phyloP scores from a whole-genome alignment of 2,888 invertebrate genomes.

The Lymantria dispar region DNA sequence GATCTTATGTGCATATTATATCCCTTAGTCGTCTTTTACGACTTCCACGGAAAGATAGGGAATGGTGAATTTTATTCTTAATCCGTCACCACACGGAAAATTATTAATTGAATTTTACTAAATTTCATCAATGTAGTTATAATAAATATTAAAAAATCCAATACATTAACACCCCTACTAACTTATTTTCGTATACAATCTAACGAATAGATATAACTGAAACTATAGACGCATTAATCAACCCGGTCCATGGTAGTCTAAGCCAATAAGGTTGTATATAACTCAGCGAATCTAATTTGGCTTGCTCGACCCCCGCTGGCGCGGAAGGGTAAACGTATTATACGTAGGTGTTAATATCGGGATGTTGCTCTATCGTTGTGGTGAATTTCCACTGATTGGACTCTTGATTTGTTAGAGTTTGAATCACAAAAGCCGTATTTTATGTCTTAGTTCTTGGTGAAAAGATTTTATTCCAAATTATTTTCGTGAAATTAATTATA shows the following conservation, averaged over 20 bases:
- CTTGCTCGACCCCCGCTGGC: slow-evolving; percentile 41
- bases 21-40: no score
- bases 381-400: slow-evolving; percentile 30
- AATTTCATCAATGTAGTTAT: no score
- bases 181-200: slow-evolving; percentile 7
- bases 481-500: no score
- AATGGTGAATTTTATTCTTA: no score
- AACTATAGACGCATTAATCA: slow-evolving; percentile 60
- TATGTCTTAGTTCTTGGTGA: no score
- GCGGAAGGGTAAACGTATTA: slow-evolving; percentile 54
- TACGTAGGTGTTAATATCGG: slow-evolving; percentile 38
- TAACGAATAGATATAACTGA: slow-evolving; percentile 34
- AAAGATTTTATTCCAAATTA: no score
- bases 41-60: no score
- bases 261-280: slow-evolving; percentile 62
- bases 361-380: slow-evolving; percentile 17
- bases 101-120: no score
- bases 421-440: neutral
- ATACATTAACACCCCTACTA: neutral
- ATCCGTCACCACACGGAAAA: no score
- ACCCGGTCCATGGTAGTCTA: slow-evolving; percentile 49
- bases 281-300: slow-evolving; percentile 66
- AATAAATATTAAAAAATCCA: no score
- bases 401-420: slow-evolving; percentile 5
- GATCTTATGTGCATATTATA: no score